Evolutionary conservation across 2,888 invertebrate genomes (phyloP).

Genomic region (Drosophila lacicola): DNA sequence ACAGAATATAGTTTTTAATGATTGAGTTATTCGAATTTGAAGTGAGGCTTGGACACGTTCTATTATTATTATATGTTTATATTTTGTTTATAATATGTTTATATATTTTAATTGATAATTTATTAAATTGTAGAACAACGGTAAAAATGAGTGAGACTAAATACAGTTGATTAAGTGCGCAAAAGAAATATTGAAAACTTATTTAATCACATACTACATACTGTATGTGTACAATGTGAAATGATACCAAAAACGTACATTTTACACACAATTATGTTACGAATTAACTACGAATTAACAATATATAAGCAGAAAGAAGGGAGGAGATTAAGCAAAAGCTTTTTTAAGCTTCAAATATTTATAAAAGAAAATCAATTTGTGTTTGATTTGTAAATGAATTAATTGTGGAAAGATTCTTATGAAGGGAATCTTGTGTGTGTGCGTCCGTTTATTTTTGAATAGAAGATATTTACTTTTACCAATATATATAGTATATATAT

Average conservation of each 20-base stretch:
- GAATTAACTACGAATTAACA: conserved; percentile 2
- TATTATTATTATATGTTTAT: neutral
- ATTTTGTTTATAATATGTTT: neutral
- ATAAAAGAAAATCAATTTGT: neutral
- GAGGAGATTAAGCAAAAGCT: neutral
- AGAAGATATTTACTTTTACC: neutral
- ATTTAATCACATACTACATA: conserved; percentile 31
- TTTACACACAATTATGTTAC: conserved; percentile 27
- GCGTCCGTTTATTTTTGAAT: neutral
- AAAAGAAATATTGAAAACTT: conserved; percentile 37
- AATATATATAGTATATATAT: no score
- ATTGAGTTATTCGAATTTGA: conserved; percentile 2
- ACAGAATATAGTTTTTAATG: conserved; percentile 5
- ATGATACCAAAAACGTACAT: conserved; percentile 38
- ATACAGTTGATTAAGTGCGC: conserved; percentile 49
- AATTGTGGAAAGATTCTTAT: neutral
- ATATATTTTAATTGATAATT: conserved; percentile 13
- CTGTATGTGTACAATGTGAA: conserved; percentile 30
- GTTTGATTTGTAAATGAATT: conserved; percentile 2
- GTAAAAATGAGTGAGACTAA: conserved; percentile 71
- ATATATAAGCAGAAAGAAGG: conserved; percentile 2
- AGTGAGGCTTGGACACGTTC: conserved; percentile 4
- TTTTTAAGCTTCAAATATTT: neutral
- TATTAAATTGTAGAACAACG: conserved; percentile 45
- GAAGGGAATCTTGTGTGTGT: neutral